Conservation (phyloP, 2,888 invertebrate genomes). For the Dione vanillae region DNA sequence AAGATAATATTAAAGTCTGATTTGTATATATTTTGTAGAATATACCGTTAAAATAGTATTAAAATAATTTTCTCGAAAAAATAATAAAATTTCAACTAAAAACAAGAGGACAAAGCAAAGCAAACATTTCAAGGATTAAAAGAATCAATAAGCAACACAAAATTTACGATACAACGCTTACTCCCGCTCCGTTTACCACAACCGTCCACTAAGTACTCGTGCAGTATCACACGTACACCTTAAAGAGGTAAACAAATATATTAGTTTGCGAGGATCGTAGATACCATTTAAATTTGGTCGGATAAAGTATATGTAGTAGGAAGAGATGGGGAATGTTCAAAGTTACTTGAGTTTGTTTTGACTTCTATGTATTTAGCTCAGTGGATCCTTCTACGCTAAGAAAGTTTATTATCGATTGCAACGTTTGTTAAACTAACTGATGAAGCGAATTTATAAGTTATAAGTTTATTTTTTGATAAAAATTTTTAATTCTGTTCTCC, state of each 20-base stretch:
- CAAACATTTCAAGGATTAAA: constrained; percentile 7
- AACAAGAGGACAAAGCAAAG: not conserved
- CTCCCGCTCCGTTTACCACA: constrained; percentile 27
- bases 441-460: not conserved
- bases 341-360: constrained; percentile 26
- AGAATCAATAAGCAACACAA: constrained; percentile 32
- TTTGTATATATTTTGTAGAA: too few relatives aligned
- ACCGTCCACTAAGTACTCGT: constrained; percentile 27
- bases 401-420: constrained; percentile 26
- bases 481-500: too few relatives aligned
- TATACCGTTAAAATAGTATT: too few relatives aligned
- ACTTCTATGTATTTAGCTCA: constrained; percentile 30
- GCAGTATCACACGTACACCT: constrained; percentile 28
- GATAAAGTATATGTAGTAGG: constrained; percentile 24
- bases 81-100: not conserved
- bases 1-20: too few relatives aligned
- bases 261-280: constrained; percentile 18
- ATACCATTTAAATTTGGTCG: constrained; percentile 29
- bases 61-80: too few relatives aligned
- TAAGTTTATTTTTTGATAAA: too few relatives aligned
- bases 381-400: not conserved
- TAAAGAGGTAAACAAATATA: constrained; percentile 29
- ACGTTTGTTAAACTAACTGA: constrained; percentile 15
- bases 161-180: constrained; percentile 27
- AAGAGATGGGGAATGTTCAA: constrained; percentile 26